phyloP scores from a whole-genome alignment of 2,888 invertebrate species.

The Drosophila fulvimacula region DNA sequence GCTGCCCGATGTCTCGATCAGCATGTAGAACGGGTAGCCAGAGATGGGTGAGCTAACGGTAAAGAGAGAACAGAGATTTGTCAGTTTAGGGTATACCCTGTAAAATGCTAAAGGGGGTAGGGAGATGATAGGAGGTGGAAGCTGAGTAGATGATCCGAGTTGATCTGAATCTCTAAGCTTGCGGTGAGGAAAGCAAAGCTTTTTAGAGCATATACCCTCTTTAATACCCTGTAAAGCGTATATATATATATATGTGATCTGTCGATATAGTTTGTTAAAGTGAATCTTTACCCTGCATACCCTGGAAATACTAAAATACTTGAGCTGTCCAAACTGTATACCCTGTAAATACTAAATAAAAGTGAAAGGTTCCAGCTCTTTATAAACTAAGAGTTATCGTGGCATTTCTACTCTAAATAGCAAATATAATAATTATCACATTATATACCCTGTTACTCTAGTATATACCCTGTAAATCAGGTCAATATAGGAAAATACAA shows the following conservation, averaged over 20 bases:
- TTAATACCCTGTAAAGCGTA: not conserved
- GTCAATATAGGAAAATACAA: not conserved
- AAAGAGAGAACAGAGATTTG: not conserved
- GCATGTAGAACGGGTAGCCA: constrained; percentile 92
- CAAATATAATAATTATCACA: not conserved
- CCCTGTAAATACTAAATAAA: not conserved
- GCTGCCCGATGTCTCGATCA: constrained; percentile 96
- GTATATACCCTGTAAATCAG: not conserved
- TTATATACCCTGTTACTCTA: not conserved
- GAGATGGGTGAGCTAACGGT: constrained; percentile 86
- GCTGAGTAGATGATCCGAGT: not conserved
- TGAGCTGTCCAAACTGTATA: not conserved
- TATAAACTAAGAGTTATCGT: not conserved
- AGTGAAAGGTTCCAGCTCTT: too few species aligned
- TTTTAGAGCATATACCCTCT: not conserved
- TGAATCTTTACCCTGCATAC: not conserved
- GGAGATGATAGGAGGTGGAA: not conserved
- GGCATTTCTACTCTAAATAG: not conserved
- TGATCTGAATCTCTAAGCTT: not conserved
- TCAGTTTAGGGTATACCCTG: not conserved
- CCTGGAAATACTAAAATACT: not conserved
- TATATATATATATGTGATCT: too few species aligned
- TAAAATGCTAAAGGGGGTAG: not conserved
- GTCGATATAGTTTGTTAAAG: too few species aligned
- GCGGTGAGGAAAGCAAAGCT: too few species aligned